Evolutionary conservation across 2,113 vertebrate genomes (phyloP).

Genomic region (Chaetodon auriga): DNA sequence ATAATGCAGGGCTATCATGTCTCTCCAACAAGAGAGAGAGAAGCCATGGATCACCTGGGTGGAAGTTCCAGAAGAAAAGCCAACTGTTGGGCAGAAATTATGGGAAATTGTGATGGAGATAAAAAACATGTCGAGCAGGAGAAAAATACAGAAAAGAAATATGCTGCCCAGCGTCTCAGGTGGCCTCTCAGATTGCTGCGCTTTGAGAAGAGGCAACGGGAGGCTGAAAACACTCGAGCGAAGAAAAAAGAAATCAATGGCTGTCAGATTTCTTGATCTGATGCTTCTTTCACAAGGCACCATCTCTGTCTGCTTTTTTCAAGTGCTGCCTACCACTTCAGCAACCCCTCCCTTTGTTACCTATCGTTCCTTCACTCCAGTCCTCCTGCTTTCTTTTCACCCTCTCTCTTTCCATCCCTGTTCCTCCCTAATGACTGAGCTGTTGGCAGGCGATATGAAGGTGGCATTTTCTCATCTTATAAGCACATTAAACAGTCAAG

Average conservation of each 20-base stretch:
- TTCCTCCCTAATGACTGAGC: slow-evolving; percentile 54
- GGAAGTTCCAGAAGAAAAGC: slow-evolving; percentile 31
- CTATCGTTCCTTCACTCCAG: slow-evolving; percentile 28
- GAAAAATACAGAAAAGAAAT: slow-evolving; percentile 40
- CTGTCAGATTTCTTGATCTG: slow-evolving; percentile 63
- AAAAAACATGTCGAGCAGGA: slow-evolving; percentile 18
- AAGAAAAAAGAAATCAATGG: slow-evolving; percentile 69
- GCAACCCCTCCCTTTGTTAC: slow-evolving; percentile 12
- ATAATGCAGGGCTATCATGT: slow-evolving; percentile 6
- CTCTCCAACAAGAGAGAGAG: background rate
- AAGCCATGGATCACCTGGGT: slow-evolving; percentile 14
- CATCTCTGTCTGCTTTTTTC: slow-evolving; percentile 57
- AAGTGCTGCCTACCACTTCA: slow-evolving; percentile 24
- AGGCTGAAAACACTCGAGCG: slow-evolving; percentile 58
- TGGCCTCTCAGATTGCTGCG: slow-evolving; percentile 62
- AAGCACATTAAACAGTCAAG: slow-evolving; percentile 47
- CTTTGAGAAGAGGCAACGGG: slow-evolving; percentile 48
- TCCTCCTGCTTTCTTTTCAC: slow-evolving; percentile 7
- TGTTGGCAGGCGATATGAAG: slow-evolving; percentile 55
- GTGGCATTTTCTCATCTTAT: slow-evolving; percentile 40
- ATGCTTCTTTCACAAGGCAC: slow-evolving; percentile 57
- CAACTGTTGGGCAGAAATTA: slow-evolving; percentile 33
- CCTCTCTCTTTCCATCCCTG: slow-evolving; percentile 12
- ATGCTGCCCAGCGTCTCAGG: slow-evolving; percentile 56
- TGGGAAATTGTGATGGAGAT: slow-evolving; percentile 33